Percentiles rank a stretch among this genome's conserved stretches.
Evolutionary conservation across 2,113 vertebrate genomes (phyloP).

Genomic region (Strigops habroptila): DNA sequence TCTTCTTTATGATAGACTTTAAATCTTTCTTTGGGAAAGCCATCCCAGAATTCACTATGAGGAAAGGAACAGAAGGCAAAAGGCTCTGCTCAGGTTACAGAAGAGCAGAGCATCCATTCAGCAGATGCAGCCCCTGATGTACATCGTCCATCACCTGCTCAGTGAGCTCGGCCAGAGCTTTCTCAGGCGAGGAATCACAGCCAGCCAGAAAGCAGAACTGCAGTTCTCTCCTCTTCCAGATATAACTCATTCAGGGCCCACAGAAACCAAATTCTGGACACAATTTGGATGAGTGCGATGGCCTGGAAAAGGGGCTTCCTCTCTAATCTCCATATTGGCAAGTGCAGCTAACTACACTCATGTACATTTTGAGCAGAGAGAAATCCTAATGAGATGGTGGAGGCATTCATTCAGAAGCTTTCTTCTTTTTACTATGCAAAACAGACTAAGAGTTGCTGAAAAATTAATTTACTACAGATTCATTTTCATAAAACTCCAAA

Average conservation of each 20-base stretch:
- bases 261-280: constrained; percentile 14
- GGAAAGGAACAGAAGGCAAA: background rate
- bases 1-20: background rate
- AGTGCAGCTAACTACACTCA: constrained; percentile 25
- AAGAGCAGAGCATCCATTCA: background rate
- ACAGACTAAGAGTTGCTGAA: constrained; percentile 35
- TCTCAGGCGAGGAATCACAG: background rate
- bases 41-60: background rate
- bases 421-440: constrained; percentile 38
- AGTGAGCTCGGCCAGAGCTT: background rate
- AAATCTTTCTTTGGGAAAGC: background rate
- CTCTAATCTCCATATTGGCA: constrained; percentile 30
- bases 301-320: constrained; percentile 52
- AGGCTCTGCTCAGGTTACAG: background rate
- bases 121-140: background rate
- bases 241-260: background rate
- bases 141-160: background rate
- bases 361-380: background rate
- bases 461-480: constrained; percentile 52
- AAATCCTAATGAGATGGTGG: constrained; percentile 27
- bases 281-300: background rate
- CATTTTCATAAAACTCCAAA: constrained; percentile 36
- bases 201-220: background rate
- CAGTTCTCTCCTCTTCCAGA: background rate
- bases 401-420: constrained; percentile 34